Evolutionary conservation across 2,797 vertebrate genomes (phyloP).

Genomic region (Acipenser oxyrinchus): DNA sequence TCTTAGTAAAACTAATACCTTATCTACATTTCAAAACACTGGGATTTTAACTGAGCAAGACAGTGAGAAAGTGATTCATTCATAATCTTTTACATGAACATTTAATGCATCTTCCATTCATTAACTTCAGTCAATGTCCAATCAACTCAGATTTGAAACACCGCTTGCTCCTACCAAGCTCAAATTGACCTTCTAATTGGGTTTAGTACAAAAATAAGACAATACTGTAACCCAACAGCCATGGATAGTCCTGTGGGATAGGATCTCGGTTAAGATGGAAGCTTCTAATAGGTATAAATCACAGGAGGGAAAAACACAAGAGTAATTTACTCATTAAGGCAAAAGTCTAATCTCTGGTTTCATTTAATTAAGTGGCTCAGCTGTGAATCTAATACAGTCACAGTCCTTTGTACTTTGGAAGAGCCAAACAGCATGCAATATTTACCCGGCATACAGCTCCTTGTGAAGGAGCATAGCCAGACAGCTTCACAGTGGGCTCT

Average conservation of each 20-base stretch:
- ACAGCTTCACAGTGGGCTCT: too few species aligned
- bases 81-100: too few species aligned
- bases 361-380: constrained; percentile 15
- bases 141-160: too few species aligned
- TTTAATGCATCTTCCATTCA: too few species aligned
- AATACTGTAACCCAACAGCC: not conserved
- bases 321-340: constrained; percentile 13
- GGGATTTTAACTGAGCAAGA: too few species aligned
- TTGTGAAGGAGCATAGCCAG: too few species aligned
- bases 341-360: constrained; percentile 8
- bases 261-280: constrained; percentile 4
- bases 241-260: not conserved
- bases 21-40: too few species aligned
- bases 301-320: not conserved
- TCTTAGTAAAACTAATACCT: too few species aligned
- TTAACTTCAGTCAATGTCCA: too few species aligned
- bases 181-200: not conserved
- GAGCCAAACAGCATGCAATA: not conserved
- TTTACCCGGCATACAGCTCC: not conserved
- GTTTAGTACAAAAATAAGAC: constrained; percentile 5
- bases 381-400: constrained; percentile 6
- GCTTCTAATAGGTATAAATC: constrained; percentile 14
- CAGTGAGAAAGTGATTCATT: too few species aligned
- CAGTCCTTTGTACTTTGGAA: not conserved
- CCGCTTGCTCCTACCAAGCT: too few species aligned